phyloP scores from a whole-genome alignment of 1,140 invertebrate genomes.

The Penaeus vannamei region DNA sequence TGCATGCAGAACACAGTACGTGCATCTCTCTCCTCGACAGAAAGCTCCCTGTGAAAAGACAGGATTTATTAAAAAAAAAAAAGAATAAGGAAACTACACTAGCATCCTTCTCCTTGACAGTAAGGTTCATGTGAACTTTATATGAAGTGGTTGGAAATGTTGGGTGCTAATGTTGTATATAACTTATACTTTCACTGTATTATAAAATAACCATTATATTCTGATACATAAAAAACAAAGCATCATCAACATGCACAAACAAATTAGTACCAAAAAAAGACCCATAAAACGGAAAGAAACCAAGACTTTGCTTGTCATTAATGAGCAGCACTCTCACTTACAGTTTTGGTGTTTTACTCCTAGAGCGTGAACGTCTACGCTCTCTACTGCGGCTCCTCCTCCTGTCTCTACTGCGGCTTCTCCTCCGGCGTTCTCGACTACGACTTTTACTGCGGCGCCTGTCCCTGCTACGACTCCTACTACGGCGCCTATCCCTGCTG shows the following conservation, averaged over 20 bases:
- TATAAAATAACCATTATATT: too few relatives aligned
- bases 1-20: constrained; percentile 99
- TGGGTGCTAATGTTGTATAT: too few relatives aligned
- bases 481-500: constrained; percentile 66
- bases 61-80: constrained; percentile 10
- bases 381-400: constrained; percentile 66
- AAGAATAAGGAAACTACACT: neutral
- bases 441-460: constrained; percentile 73
- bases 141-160: too few relatives aligned
- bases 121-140: neutral
- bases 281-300: neutral
- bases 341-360: constrained; percentile 57
- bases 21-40: constrained; percentile 97
- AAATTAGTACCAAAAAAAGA: neutral
- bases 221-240: too few relatives aligned
- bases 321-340: constrained; percentile 26
- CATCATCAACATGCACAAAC: neutral
- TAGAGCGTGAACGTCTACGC: constrained; percentile 53
- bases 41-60: constrained; percentile 78
- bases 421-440: constrained; percentile 69
- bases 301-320: neutral
- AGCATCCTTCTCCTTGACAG: neutral
- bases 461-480: constrained; percentile 71
- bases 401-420: constrained; percentile 65
- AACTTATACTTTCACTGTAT: too few relatives aligned